Evolutionary conservation across 2,113 vertebrate genomes (phyloP), one percentile per base, ranked within the genome.

Genomic region (Lipophrys pholis): DNA sequence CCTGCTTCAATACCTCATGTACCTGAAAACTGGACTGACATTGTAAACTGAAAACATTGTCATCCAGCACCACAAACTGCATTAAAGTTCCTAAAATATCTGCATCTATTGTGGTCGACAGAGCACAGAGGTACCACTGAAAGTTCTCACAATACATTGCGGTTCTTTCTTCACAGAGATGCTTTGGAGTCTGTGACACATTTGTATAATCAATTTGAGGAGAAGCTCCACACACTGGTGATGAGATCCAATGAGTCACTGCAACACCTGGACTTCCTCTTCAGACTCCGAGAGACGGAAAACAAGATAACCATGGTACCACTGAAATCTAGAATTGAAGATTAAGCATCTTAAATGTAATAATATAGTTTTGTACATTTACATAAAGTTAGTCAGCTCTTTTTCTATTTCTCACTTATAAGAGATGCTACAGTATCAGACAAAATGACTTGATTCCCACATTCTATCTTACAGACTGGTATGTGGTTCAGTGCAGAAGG

Each of bases 191-290:
- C 74, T 0, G 94, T 95, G 0, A 87, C 95, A 0, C 67, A 73
- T 36, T 90, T 97, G 39, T 99, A 99, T 46, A 94, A 93, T 66
- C 94, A 92, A 21, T 90, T 98, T 83, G 97, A 98, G 10, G 97
- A 97, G 76, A 93, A 93, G 45, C 95, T 99, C 2, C 97, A 99
- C 11, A 78, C 79, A 11, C 87, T 99, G 53, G 97, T 98, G 86
- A 96, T 95, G 38, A 92, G 87, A 0, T 99, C 97, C 64, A 99
- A 98, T 58, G 81, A 94, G 72, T 94, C 95, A 16, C 92, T 97
- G 78, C 93, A 95, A 76, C 93, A 73, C 36, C 91, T 98, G 46
- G 94, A 97, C 62, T 87, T 95, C 77, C 93, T 97, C 4, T 81
- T 79, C 42, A 93, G 87, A 51, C 89, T 96, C 83, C 90, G 81